phyloP scores from a whole-genome alignment of 2,888 invertebrate species.

The Tiliacea citrago region DNA sequence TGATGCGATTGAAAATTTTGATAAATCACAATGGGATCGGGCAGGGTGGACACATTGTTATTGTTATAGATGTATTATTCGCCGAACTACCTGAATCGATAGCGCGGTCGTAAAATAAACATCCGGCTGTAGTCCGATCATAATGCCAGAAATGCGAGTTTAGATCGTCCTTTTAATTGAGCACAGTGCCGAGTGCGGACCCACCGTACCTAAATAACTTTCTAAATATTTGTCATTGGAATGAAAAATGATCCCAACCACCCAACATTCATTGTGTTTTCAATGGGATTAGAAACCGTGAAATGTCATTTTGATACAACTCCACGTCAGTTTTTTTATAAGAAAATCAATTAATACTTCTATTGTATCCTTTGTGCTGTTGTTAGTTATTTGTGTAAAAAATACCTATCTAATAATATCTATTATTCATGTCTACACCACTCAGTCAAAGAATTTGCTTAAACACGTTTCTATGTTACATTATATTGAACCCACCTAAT shows the following conservation, averaged over 20 bases:
- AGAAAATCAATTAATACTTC: conserved; percentile 80
- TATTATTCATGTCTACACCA: neutral
- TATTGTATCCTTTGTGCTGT: conserved; percentile 74
- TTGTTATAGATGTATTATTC: conserved; percentile 87
- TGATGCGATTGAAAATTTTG: conserved; percentile 78
- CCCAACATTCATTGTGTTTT: conserved; percentile 82
- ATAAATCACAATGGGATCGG: conserved; percentile 78
- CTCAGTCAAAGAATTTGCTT: neutral
- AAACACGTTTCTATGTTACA: neutral
- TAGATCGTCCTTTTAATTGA: conserved; percentile 85
- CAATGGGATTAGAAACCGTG: conserved; percentile 89
- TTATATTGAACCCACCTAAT: neutral
- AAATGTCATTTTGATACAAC: conserved; percentile 81
- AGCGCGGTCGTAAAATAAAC: conserved; percentile 86
- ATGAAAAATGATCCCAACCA: conserved; percentile 87
- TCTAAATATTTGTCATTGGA: conserved; percentile 90
- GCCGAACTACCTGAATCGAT: conserved; percentile 86
- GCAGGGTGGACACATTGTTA: conserved; percentile 78
- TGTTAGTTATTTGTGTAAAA: conserved; percentile 78
- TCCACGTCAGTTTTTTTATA: conserved; percentile 76
- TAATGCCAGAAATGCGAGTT: conserved; percentile 79
- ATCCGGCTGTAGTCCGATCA: conserved; percentile 82
- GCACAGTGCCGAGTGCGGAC: conserved; percentile 79
- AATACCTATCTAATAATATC: conserved; percentile 55
- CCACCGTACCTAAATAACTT: conserved; percentile 83